Conservation (phyloP, 2,113 vertebrate species). For the Hoplias malabaricus region DNA sequence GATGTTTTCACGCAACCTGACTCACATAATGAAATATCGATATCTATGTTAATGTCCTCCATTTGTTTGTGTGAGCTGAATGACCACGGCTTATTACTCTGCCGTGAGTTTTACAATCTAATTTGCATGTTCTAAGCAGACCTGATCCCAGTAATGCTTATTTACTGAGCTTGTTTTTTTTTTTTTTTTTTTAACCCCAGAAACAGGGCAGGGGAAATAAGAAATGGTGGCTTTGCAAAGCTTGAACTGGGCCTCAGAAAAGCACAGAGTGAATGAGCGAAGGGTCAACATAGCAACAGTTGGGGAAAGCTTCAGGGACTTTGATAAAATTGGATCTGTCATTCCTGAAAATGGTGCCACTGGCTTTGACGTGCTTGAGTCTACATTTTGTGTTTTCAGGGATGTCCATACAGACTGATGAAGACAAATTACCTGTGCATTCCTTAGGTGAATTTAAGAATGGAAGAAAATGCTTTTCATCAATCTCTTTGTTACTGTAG, state of each 20-base stretch:
- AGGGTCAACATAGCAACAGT: constrained; percentile 73
- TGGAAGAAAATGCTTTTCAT: constrained; percentile 45
- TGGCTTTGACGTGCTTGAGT: constrained; percentile 76
- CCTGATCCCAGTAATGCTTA: background rate
- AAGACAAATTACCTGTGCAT: constrained; percentile 76
- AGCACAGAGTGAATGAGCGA: constrained; percentile 64
- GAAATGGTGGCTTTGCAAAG: constrained; percentile 64
- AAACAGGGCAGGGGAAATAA: constrained; percentile 51
- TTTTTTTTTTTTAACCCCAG: constrained; percentile 57
- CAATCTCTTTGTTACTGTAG: background rate
- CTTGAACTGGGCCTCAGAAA: constrained; percentile 51
- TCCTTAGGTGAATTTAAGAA: constrained; percentile 33
- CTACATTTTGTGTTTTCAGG: constrained; percentile 68
- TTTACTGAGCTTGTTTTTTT: constrained; percentile 58
- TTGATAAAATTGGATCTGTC: constrained; percentile 79
- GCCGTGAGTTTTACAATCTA: background rate
- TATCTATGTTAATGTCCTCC: background rate
- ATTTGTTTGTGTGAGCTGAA: background rate
- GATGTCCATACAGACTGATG: constrained; percentile 75
- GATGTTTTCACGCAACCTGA: background rate
- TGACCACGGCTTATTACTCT: background rate
- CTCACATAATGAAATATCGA: background rate
- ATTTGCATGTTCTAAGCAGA: background rate
- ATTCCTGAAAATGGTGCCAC: constrained; percentile 78
- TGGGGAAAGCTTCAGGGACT: constrained; percentile 71